Base-by-base conservation (phyloP, 2,888 invertebrate genomes). In the Orchesella flavescens region DNA sequence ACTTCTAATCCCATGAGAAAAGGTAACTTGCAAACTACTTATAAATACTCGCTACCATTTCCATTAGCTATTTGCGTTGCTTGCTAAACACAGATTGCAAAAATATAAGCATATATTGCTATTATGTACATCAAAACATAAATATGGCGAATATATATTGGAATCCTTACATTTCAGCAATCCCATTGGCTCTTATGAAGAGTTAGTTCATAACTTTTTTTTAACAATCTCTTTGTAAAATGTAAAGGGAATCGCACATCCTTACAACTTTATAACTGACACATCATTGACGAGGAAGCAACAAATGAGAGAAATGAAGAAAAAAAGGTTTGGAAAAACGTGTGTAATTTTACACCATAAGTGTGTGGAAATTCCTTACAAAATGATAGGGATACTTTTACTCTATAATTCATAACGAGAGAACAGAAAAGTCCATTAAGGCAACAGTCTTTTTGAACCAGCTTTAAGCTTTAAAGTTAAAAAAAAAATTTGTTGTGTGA, bases 321-420 rank as follows among this genome's bases (percentile, higher is more conserved):
- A n/a, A n/a, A 21, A 9, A 63, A 63, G 23, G 12, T n/a, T 15
- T n/a, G 23, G 34, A 63, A 68, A 59, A 61, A 81, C 68, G 81
- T 81, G 81, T 81, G 81, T 81, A 81, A 81, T 81, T 81, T 81
- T 74, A 81, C 81, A 81, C 81, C 74, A 74, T 68, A 74, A 81
- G 81, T 81, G 81, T 81, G 74, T 74, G 81, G 81, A 81, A 81
- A 81, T 74, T 81, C 74, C 59, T 66, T 34, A 53, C 68, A 81
- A 81, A 81, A 74, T 81, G 81, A 74, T 74, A 69, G 80, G 73
- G 65, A 21, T 73, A 15, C 55, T 69, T 59, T 69, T 72, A 53
- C 23, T 46, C 68, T 44, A 43, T 59, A 61, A 53, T 43, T 69
- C 80, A 66, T 74, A 69, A 74, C 59, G 46, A 73, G 57, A 72